phyloP scores from a whole-genome alignment of 1,140 invertebrate genomes.

The Portunus trituberculatus region DNA sequence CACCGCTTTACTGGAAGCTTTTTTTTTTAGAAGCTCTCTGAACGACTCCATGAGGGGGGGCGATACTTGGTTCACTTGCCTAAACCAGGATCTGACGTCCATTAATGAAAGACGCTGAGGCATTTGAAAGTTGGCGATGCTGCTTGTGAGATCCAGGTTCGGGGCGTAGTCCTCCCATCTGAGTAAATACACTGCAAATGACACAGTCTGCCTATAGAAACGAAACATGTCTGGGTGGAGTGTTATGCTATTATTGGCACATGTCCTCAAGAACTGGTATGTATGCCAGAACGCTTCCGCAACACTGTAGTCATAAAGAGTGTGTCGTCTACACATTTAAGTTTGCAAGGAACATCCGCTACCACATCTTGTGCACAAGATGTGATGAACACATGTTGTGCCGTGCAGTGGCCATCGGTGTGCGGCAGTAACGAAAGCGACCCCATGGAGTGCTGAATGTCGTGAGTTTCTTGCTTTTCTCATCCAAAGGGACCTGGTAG shows the following conservation, averaged over 20 bases:
- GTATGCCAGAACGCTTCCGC: not conserved
- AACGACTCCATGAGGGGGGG: not conserved
- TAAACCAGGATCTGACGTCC: not conserved
- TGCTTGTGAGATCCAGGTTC: not conserved
- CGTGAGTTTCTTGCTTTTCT: not conserved
- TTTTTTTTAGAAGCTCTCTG: too few species aligned
- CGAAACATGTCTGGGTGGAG: not conserved
- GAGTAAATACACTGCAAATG: not conserved
- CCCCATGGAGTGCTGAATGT: not conserved
- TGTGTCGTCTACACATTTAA: not conserved
- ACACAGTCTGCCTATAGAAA: not conserved
- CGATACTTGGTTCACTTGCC: not conserved
- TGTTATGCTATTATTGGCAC: not conserved
- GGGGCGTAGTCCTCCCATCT: too few species aligned
- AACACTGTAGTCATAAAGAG: conserved; percentile 6
- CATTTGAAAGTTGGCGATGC: not conserved
- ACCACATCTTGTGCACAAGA: not conserved
- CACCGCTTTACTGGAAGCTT: too few species aligned
- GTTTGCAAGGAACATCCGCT: not conserved
- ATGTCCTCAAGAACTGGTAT: not conserved
- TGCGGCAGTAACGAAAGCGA: not conserved
- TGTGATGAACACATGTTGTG: not conserved
- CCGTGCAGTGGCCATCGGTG: conserved; percentile 10
- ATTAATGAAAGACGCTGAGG: too few species aligned
- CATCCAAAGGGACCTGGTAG: not conserved